These are phyloP conservation scores for Eira barbara DNA, from an alignment of 2,113 vertebrate species.

Conservation along the genomic window DNA sequence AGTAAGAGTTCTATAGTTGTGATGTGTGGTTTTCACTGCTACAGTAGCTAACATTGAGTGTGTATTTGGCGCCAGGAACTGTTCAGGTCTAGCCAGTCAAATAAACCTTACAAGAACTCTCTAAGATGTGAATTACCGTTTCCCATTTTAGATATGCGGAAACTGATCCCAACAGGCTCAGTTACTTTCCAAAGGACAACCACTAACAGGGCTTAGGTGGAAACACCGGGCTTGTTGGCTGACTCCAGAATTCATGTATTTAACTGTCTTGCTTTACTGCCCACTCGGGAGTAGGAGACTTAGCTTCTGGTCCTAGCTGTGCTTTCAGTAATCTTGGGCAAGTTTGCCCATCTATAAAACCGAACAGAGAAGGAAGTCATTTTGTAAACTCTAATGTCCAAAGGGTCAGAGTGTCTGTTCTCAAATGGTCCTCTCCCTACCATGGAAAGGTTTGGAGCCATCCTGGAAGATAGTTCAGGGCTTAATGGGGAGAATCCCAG, in stretches of 20 bases:
- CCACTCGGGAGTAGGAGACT: neutral
- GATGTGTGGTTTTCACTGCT: neutral
- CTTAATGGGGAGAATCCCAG: neutral
- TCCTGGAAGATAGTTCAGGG: neutral
- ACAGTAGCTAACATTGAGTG: neutral
- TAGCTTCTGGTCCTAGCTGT: neutral
- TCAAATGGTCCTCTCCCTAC: neutral
- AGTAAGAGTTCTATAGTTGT: neutral
- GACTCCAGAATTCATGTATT: neutral
- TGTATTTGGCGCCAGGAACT: neutral
- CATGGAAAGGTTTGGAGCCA: neutral
- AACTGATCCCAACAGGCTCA: neutral
- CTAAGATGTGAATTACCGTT: neutral
- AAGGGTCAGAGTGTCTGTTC: neutral
- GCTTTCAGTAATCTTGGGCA: neutral
- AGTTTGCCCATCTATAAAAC: neutral
- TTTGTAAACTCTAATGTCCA: constrained; percentile 1
- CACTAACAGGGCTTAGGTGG: neutral
- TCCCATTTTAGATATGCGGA: neutral
- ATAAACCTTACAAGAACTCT: neutral
- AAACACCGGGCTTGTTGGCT: neutral
- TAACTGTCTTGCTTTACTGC: neutral
- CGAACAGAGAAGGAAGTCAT: neutral
- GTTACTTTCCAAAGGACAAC: neutral
- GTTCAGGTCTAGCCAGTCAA: neutral